These are phyloP conservation scores for Menura novaehollandiae DNA, from an alignment of 2,113 vertebrate genomes.

Conservation along the genomic window DNA sequence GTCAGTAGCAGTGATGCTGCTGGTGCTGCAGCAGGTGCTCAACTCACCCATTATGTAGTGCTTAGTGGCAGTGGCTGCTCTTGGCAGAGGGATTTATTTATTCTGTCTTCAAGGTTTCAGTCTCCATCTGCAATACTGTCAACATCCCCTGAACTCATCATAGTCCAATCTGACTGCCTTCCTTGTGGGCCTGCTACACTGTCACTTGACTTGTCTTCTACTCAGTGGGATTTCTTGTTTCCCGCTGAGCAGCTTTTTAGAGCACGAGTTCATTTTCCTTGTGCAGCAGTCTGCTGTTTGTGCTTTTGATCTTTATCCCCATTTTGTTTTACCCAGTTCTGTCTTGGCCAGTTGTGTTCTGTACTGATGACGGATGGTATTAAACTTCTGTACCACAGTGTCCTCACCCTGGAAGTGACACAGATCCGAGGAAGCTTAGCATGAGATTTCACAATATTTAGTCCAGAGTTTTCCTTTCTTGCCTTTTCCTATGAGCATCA, in stretches of 20 bases:
- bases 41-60: not conserved
- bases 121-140: not conserved
- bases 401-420: not conserved
- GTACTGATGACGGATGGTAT: not conserved
- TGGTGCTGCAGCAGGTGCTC: not conserved
- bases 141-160: rapidly evolving
- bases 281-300: not conserved
- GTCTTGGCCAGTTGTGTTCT: not conserved
- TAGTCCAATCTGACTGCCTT: not conserved
- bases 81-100: not conserved
- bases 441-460: not conserved
- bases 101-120: not conserved
- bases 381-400: rapidly evolving
- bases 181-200: rapidly evolving
- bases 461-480: not conserved
- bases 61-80: not conserved
- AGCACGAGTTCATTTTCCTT: not conserved
- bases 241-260: not conserved
- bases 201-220: not conserved
- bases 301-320: not conserved
- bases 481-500: not conserved
- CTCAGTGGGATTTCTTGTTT: not conserved
- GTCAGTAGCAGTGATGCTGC: not conserved
- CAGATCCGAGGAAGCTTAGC: not conserved
- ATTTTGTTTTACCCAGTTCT: not conserved